Conservation (phyloP, 2,888 invertebrate genomes). For the Cheilosia vulpina region DNA sequence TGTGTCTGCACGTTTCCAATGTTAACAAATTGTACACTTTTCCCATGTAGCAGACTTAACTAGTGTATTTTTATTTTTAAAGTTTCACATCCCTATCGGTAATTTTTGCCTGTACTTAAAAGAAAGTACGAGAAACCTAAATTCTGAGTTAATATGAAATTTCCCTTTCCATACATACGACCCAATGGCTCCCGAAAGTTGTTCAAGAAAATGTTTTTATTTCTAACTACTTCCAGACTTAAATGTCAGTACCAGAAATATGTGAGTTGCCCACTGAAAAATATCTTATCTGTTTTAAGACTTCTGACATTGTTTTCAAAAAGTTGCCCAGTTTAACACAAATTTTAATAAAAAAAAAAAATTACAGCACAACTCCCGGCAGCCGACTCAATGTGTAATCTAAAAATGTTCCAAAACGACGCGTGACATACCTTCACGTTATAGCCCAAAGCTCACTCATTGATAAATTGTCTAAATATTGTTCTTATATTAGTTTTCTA, state of each 20-base stretch:
- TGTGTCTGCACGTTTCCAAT: no score
- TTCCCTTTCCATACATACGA: neutral
- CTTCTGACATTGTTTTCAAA: neutral
- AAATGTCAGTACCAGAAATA: no score
- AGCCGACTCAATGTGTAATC: neutral
- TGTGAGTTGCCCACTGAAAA: no score
- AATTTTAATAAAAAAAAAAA: neutral
- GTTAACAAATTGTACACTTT: no score
- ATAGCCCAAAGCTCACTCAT: constrained; percentile 38
- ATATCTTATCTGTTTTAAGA: no score
- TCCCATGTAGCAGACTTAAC: no score
- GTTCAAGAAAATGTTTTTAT: neutral
- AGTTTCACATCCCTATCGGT: no score
- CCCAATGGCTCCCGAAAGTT: neutral
- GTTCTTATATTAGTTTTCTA: neutral
- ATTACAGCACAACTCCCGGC: neutral
- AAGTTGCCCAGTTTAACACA: neutral
- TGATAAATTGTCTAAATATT: constrained; percentile 34
- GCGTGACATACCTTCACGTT: constrained; percentile 36
- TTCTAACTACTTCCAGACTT: neutral
- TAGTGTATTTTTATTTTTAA: no score
- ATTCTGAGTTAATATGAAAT: neutral
- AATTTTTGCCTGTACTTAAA: no score
- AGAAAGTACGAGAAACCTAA: neutral
- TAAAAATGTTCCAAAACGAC: neutral